phyloP scores from a whole-genome alignment of 2,888 invertebrate species.

The Coelinius sp. region DNA sequence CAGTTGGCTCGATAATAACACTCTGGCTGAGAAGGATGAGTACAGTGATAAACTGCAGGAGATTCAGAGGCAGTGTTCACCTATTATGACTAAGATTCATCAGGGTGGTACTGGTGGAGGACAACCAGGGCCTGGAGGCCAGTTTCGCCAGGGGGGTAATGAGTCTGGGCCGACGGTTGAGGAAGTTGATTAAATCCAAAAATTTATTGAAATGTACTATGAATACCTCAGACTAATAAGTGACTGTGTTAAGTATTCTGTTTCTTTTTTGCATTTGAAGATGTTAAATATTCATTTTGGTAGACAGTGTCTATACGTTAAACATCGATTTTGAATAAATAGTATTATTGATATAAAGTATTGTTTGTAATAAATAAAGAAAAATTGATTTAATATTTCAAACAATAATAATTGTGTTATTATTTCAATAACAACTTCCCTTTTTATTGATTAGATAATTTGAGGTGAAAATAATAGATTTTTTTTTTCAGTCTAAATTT shows the following conservation, averaged over 20 bases:
- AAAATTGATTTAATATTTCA: neutral
- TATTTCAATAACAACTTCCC: too few species aligned
- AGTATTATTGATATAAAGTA: too few species aligned
- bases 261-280: neutral
- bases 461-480: neutral
- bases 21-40: slow-evolving; percentile 77
- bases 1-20: slow-evolving; percentile 81
- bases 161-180: slow-evolving; percentile 71
- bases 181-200: slow-evolving; percentile 68
- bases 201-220: neutral
- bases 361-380: neutral
- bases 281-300: too few species aligned
- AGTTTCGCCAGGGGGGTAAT: slow-evolving; percentile 20
- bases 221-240: neutral
- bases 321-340: too few species aligned
- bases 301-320: too few species aligned
- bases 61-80: slow-evolving; percentile 73
- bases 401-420: neutral
- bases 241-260: neutral
- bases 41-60: slow-evolving; percentile 77
- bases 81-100: slow-evolving; percentile 67
- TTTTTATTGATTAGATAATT: neutral
- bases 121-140: slow-evolving; percentile 5
- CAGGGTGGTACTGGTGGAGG: slow-evolving; percentile 45
- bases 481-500: neutral